Conservation (phyloP, 1,140 invertebrate species). For the Watersipora subatra region DNA sequence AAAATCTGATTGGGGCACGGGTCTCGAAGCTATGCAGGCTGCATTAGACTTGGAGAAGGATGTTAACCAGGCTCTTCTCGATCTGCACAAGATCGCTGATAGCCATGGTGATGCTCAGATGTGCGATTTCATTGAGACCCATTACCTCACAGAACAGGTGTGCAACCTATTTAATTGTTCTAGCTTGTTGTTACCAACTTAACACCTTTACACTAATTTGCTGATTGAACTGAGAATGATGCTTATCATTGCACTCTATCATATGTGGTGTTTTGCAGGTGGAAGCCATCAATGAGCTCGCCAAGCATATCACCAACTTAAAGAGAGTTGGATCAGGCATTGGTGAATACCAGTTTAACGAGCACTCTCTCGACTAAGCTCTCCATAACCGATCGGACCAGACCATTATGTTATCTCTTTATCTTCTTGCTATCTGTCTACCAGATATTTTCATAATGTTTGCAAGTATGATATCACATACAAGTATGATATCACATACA, state of each 20-base stretch:
- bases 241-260: too few species aligned
- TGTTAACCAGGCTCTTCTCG: constrained; percentile 61
- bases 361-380: constrained; percentile 24
- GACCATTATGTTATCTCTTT: too few species aligned
- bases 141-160: constrained; percentile 48
- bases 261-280: constrained; percentile 23
- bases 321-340: constrained; percentile 49
- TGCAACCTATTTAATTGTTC: background rate
- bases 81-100: constrained; percentile 54
- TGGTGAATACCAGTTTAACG: constrained; percentile 52
- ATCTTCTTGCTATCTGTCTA: too few species aligned
- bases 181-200: background rate
- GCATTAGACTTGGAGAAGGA: constrained; percentile 61
- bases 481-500: too few species aligned
- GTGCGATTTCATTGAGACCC: constrained; percentile 47
- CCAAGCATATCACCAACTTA: constrained; percentile 47
- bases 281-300: constrained; percentile 49
- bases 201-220: background rate
- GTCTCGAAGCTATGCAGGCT: constrained; percentile 54
- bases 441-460: too few species aligned
- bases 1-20: constrained; percentile 49
- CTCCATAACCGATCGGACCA: too few species aligned
- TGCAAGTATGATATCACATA: too few species aligned
- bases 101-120: constrained; percentile 50
- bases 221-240: background rate